Base-by-base conservation (phyloP, 2,797 vertebrate species). In the Sebastiscus albofasciatus region DNA sequence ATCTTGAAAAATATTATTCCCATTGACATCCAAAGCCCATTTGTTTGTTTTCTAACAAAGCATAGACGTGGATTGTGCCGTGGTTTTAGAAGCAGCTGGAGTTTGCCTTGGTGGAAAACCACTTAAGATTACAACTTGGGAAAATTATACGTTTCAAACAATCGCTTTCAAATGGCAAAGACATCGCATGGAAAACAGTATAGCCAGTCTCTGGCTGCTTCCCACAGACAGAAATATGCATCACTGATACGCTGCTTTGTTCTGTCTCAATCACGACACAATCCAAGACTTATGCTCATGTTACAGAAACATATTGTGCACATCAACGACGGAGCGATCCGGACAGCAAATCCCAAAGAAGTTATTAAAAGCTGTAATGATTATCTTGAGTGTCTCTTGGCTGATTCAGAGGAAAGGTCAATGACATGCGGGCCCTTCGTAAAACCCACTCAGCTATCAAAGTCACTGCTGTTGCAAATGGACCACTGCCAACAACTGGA, bases 71-170 rank as follows among this genome's bases (percentile, higher is more conserved):
- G 70, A 83, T 66, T 82, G 73, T 13, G 72, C 59, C 6, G 54
- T 55, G 69, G 85, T 80, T 87, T 85, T 16, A 83, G 62, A n/a
- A 74, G 52, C 29, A 27, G 68, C 79, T 90, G 77, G 82, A 79
- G 67, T 81, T 85, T 91, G 80, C 67, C 70, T 90, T 36, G 12
- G 84, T 82, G 73, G 66, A 68, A 90, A 90, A 89, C 81, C 80
- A 81, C 80, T 79, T 58, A 55, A 89, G 80, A 91, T 92, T 89
- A 78, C 83, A 84, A 90, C 73, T 81, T 77, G 46, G 76, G 86
- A 78, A 90, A 90, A 92, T 90, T 87, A 85, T 69, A 89, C 70
- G 39, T 78, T 85, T 83, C 34, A 85, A 86, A 92, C 89, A 88
- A 87, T 91, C 22, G 3, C 85, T 87, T 83, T 90, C 65, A 81